These are phyloP conservation scores for Zootermopsis nevadensis DNA, from an alignment of 2,888 invertebrate species.

Conservation along the genomic window DNA sequence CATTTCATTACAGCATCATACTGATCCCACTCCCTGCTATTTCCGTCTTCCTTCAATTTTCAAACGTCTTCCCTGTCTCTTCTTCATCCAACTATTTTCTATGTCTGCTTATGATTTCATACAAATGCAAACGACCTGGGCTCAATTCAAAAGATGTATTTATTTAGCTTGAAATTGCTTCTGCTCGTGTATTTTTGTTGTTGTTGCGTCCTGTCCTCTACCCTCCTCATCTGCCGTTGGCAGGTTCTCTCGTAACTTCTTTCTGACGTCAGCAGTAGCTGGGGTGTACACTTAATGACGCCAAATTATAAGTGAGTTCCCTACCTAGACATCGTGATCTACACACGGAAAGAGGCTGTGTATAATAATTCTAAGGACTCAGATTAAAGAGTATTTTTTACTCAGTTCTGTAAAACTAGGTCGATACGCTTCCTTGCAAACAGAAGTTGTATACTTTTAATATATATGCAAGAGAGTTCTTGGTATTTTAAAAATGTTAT, in stretches of 20 bases:
- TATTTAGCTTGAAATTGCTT: conserved; percentile 42
- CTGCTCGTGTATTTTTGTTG: conserved; percentile 24
- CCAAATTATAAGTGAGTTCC: not conserved
- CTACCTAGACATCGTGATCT: not conserved
- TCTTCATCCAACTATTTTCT: not conserved
- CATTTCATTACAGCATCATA: not conserved
- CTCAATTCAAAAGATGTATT: conserved; percentile 39
- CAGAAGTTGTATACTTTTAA: no score
- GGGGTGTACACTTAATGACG: not conserved
- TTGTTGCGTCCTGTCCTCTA: not conserved
- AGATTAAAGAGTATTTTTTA: no score
- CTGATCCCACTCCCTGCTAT: not conserved
- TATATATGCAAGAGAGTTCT: no score
- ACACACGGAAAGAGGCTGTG: not conserved
- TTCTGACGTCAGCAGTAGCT: conserved; percentile 6
- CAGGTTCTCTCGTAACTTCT: conserved; percentile 33
- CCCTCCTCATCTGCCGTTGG: conserved; percentile 23
- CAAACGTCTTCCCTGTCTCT: not conserved
- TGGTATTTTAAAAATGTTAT: no score
- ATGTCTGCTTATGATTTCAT: conserved; percentile 32
- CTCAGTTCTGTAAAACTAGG: no score
- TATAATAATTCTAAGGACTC: not conserved
- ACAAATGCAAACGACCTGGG: conserved; percentile 29
- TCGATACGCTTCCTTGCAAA: no score
- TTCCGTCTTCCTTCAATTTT: no score